Evolutionary conservation across 2,888 invertebrate genomes (phyloP), one percentile per base, ranked within the genome.

Genomic region (Kuschelorhynchus macadamiae): DNA sequence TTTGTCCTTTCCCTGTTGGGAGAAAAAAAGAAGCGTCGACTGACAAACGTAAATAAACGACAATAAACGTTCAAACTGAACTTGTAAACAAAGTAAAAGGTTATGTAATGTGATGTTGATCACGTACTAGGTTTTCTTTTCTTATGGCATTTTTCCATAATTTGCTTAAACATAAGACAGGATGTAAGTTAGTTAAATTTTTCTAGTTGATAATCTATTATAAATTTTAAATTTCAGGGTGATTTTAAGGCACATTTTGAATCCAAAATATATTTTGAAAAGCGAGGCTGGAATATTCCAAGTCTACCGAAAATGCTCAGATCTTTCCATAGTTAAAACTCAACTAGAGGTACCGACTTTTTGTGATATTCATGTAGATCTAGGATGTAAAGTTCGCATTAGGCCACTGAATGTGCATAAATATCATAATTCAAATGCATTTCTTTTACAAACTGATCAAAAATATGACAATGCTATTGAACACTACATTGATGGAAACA

Each of bases 381-480:
- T 80, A 14, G 79, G 79, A 4, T 81, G 74, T 60, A 77, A 76
- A 67, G 72, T 82, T 12, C 70, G 71, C 17, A 71, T 81, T 41
- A 75, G 75, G 59, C 81, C 81, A 5, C 71, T 82, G 42, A 80
- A 81, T 73, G 71, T 80, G 8, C 77, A 79, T 62, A 78, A 79
- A 66, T 81, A 81, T 71, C 75, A 74, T 30, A 77, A 79, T 67
- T 76, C 75, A 53, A 78, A 82, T 71, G 78, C 75, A 61, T 65
- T 81, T 46, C 71, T 77, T 12, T 74, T 81, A 33, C 74, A 75
- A 64, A 61, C 71, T 20, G 68, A 73, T 42, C 69, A 68, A 57
- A 57, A 68, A 46, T 67, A 68, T 65, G 69, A 68, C 49, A 56
- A 73, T 52, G 46, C 47, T 33, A 61, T 77, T 57, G 67, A 73